A percentile compares a stretch with the other conserved stretches of the same genome.
phyloP scores from a whole-genome alignment of 2,797 vertebrate species.

The Schizothorax lantsangensis region DNA sequence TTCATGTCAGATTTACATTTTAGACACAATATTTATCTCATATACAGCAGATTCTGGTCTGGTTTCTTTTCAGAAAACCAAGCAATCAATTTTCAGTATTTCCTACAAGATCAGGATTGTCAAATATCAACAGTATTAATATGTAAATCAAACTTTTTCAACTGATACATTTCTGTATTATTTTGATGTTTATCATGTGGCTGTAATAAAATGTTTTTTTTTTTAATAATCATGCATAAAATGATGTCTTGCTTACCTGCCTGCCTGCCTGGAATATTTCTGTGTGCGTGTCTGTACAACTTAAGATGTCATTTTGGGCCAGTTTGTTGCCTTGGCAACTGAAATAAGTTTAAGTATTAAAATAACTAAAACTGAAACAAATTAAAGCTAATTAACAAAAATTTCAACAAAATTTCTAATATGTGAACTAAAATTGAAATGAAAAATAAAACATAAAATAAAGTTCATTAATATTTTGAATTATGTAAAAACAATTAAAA shows the following conservation, averaged over 20 bases:
- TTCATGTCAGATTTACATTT: slow-evolving; percentile 27
- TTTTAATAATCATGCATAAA: slow-evolving; percentile 26
- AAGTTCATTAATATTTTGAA: not conserved
- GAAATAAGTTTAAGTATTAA: not conserved
- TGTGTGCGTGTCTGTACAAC: not conserved
- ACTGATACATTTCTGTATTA: slow-evolving; percentile 30
- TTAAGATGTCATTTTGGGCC: not conserved
- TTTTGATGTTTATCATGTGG: slow-evolving; percentile 47
- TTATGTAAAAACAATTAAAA: not conserved
- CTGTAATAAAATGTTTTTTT: slow-evolving; percentile 38
- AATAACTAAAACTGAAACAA: not conserved
- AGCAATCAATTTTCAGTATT: not conserved
- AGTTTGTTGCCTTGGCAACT: too few species aligned
- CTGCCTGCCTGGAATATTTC: not conserved
- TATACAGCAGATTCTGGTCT: not conserved
- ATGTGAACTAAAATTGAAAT: not conserved
- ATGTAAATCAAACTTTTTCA: slow-evolving; percentile 20
- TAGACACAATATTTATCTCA: not conserved
- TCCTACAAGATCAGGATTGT: not conserved
- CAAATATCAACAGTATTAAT: not conserved
- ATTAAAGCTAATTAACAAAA: not conserved
- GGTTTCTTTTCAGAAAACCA: not conserved
- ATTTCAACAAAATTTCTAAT: too few species aligned
- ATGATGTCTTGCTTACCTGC: not conserved
- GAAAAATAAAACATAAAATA: not conserved